phyloP scores from a whole-genome alignment of 2,113 vertebrate genomes.

The Budorcas taxicolor region DNA sequence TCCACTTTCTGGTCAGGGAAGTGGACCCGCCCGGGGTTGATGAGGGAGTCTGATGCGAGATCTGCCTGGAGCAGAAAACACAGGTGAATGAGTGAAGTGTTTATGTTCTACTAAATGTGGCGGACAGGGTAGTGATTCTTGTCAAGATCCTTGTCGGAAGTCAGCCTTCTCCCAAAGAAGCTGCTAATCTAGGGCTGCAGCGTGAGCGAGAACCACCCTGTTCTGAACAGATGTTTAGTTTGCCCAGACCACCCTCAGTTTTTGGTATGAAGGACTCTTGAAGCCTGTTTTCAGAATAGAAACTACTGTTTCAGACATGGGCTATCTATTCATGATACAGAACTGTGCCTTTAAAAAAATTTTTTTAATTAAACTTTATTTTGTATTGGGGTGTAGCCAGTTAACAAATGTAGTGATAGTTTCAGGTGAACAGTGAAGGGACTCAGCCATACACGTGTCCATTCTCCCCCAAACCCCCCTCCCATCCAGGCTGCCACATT shows the following conservation, averaged over 20 bases:
- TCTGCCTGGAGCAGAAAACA: not conserved
- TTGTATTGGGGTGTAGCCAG: not conserved
- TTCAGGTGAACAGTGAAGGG: not conserved
- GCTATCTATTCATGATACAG: not conserved
- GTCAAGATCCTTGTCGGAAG: not conserved
- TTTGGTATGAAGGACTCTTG: not conserved
- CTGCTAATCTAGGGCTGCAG: not conserved
- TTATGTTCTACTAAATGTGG: not conserved
- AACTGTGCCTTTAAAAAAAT: not conserved
- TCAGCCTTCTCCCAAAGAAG: not conserved
- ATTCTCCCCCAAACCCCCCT: not conserved
- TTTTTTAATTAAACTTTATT: not conserved
- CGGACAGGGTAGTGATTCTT: not conserved
- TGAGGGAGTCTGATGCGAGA: not conserved
- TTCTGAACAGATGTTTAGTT: not conserved
- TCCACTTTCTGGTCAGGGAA: not conserved
- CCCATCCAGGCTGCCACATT: not conserved
- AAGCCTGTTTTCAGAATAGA: not conserved
- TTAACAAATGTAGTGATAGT: not conserved
- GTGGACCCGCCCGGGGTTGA: not conserved
- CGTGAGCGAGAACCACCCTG: not conserved
- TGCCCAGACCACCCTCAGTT: not conserved
- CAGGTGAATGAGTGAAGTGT: not conserved
- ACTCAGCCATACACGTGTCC: not conserved
- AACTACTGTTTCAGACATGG: not conserved